phyloP scores from a whole-genome alignment of 2,113 vertebrate genomes.

The Halichoerus grypus region DNA sequence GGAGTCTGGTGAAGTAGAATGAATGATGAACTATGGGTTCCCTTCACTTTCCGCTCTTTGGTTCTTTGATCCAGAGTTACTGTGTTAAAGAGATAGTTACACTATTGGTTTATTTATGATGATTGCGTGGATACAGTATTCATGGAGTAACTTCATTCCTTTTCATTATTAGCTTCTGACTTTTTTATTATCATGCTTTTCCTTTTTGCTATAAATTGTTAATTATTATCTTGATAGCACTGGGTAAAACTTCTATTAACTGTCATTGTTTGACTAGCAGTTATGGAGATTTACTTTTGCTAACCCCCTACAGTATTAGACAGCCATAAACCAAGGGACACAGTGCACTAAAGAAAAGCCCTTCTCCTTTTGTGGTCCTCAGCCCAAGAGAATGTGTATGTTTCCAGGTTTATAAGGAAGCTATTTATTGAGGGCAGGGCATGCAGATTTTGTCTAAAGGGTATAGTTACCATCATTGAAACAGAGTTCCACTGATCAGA shows the following conservation, averaged over 20 bases:
- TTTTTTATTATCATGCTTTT: slow-evolving; percentile 62
- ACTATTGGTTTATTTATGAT: slow-evolving; percentile 35
- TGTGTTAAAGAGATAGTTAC: slow-evolving; percentile 11
- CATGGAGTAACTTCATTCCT: slow-evolving; percentile 49
- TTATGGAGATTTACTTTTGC: slow-evolving; percentile 73
- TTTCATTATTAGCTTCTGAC: slow-evolving; percentile 64
- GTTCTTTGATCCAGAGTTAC: background rate
- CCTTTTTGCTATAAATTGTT: slow-evolving; percentile 73
- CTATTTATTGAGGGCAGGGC: background rate
- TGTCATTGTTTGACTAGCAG: slow-evolving; percentile 67
- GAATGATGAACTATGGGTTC: background rate
- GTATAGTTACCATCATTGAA: background rate
- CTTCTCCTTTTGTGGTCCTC: slow-evolving; percentile 43
- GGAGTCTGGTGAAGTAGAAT: background rate
- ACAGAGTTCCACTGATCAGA: background rate
- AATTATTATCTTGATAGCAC: slow-evolving; percentile 73
- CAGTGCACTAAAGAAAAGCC: background rate
- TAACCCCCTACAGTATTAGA: background rate
- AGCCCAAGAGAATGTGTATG: background rate
- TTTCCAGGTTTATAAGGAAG: background rate
- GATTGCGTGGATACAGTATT: background rate
- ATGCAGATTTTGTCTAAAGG: background rate
- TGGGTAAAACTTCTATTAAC: slow-evolving; percentile 68
- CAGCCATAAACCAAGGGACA: slow-evolving; percentile 51
- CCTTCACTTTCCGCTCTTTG: background rate